Conservation (phyloP, 2,113 vertebrate genomes). For the Gambusia holbrooki region DNA sequence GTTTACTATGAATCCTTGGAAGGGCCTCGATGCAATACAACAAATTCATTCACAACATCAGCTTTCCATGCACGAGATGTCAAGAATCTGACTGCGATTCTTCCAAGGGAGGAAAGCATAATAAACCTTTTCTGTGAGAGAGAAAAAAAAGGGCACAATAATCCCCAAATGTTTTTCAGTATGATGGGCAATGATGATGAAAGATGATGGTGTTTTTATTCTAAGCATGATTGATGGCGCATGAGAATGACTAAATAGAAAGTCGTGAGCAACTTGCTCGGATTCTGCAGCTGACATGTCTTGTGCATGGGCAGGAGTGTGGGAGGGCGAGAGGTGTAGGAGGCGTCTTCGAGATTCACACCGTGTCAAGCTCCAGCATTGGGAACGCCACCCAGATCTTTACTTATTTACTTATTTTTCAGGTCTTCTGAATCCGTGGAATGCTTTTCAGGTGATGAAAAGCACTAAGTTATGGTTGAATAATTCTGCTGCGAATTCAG, state of each 20-base stretch:
- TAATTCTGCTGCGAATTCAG: too few species aligned
- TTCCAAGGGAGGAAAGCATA: neutral
- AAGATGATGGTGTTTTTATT: conserved; percentile 10
- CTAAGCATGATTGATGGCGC: conserved; percentile 54
- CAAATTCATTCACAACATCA: conserved; percentile 19
- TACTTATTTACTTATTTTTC: neutral
- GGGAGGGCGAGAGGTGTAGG: conserved; percentile 75
- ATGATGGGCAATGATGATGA: conserved; percentile 5
- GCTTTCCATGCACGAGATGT: conserved; percentile 4
- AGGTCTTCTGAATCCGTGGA: conserved; percentile 2
- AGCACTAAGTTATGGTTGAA: neutral
- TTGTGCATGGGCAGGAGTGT: conserved; percentile 50
- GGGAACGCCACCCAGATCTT: conserved; percentile 55
- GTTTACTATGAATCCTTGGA: conserved; percentile 54
- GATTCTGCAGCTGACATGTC: conserved; percentile 43
- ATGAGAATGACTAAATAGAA: conserved; percentile 38
- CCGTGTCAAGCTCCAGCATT: conserved; percentile 61
- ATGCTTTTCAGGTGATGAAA: conserved; percentile 31
- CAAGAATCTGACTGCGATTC: conserved; percentile 1
- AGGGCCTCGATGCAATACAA: conserved; percentile 35
- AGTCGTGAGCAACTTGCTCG: conserved; percentile 39
- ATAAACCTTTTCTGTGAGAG: neutral
- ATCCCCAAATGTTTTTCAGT: conserved; percentile 3
- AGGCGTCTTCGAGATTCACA: conserved; percentile 65
- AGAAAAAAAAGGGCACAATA: neutral